Base-by-base conservation (phyloP, 2,797 vertebrate species). In the Megaceryle alcyon region DNA sequence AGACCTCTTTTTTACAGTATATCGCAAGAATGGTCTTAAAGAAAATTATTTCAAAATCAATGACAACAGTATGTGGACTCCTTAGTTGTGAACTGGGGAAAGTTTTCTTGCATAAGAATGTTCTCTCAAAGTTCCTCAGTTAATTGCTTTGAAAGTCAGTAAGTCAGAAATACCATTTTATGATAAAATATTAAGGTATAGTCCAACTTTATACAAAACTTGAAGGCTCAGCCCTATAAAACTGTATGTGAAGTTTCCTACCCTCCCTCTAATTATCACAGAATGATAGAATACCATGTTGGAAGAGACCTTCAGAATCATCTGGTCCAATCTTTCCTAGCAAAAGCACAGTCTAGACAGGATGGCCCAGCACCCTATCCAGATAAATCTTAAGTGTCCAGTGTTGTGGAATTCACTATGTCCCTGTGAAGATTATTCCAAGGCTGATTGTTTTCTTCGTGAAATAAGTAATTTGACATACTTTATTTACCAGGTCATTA, bases 401-500 rank as follows among this genome's bases (percentile, higher is more conserved):
- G n/a, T 35, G 20, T 22, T 6, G 21, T 9, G 59, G 22, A 37
- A 14, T 37, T 33, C 59, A 60, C 57, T 35, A 26, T 12, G 15
- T 39, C 59, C 35, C 35, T 26, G 10, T 16, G 23, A 23, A 61
- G 15, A 59, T 35, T 35, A 35, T 59, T 59, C 22, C 33, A 61
- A 39, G 35, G 35, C 15, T 61, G 35, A 26, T 61, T 37, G 33
- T 39, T 61, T 35, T 39, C 35, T 37, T 26, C 25, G 10, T 51
- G 49, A 51, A 51, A 51, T 28, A 41, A 53, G 23, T 66, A 87
- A 93, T 4, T 81, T 46, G 60, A 39, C 43, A 76, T 14, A 44
- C 10, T 66, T 79, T 91, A 87, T 83, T 83, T 83, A 88, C 20
- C 26, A 92, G 60, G 21, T 81, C 69, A 92, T 86, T 92, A 82